These are phyloP conservation scores for Melanotaenia maccullochi DNA, from an alignment of 2,797 vertebrate genomes.

Conservation along the genomic window DNA sequence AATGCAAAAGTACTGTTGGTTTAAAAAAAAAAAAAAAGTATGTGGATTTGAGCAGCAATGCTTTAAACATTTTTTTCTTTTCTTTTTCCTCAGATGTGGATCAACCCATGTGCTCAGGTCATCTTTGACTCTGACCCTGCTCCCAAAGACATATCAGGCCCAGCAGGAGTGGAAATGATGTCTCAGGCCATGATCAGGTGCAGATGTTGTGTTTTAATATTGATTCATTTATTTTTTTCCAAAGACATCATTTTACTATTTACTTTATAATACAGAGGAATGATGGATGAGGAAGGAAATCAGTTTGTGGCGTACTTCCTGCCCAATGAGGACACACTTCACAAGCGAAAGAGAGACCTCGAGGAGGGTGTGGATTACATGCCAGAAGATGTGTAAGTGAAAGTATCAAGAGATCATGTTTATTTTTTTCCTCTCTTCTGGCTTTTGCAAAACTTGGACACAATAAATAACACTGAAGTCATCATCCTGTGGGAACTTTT, in stretches of 20 bases:
- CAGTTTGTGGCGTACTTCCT: constrained; percentile 98
- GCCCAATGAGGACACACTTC: constrained; percentile 92
- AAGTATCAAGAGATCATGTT: not conserved
- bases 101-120: constrained; percentile 96
- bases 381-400: constrained; percentile 90
- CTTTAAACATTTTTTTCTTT: not conserved
- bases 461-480: not conserved
- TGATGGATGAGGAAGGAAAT: constrained; percentile 99
- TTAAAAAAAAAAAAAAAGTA: not conserved
- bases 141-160: constrained; percentile 88
- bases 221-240: not conserved
- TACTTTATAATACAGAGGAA: constrained; percentile 83
- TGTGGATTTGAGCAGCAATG: not conserved
- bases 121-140: constrained; percentile 96
- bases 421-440: not conserved
- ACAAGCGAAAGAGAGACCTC: constrained; percentile 91
- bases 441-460: no score
- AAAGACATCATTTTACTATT: constrained; percentile 2
- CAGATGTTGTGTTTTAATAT: not conserved
- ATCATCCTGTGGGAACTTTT: not conserved
- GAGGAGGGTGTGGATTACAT: constrained; percentile 93
- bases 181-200: constrained; percentile 98
- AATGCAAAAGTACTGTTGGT: not conserved
- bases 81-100: constrained; percentile 90
- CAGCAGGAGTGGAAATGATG: constrained; percentile 93